Percentiles rank a stretch among this genome's conserved stretches.
Conservation (phyloP, 1,140 invertebrate genomes). For the Heliothis virescens region DNA sequence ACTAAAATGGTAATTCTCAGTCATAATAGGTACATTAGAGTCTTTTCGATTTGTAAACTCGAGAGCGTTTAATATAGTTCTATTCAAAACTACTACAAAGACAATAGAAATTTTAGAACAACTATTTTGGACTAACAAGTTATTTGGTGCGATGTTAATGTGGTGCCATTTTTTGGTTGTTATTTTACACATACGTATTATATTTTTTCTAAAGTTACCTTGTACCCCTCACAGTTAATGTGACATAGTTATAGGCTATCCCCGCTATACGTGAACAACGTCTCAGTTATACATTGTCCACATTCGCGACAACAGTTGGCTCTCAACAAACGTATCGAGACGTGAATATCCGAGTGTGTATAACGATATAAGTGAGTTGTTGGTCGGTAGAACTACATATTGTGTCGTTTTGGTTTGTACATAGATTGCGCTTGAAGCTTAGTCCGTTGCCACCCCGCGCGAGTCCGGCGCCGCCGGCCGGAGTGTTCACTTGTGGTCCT, state of each 20-base stretch:
- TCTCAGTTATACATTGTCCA: constrained; percentile 15
- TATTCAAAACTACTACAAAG: not conserved
- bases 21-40: constrained; percentile 17
- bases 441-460: not conserved
- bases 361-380: constrained; percentile 5
- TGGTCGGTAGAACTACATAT: constrained; percentile 17
- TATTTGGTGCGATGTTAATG: constrained; percentile 75
- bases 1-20: constrained; percentile 32
- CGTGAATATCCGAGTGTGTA: not conserved
- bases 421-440: constrained; percentile 40
- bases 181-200: constrained; percentile 65
- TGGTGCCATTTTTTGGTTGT: constrained; percentile 83
- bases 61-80: constrained; percentile 2
- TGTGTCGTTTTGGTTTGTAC: constrained; percentile 8
- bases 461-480: not conserved
- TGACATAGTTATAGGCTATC: constrained; percentile 57
- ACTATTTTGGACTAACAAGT: constrained; percentile 58
- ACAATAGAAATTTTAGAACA: constrained; percentile 37
- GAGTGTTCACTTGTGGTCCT: constrained; percentile 62
- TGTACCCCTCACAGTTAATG: constrained; percentile 59
- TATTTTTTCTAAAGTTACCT: constrained; percentile 73
- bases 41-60: constrained; percentile 27
- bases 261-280: not conserved
- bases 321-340: not conserved
- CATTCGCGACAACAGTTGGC: not conserved